Evolutionary conservation across 2,113 vertebrate species (phyloP).

Genomic region (Ailuropoda melanoleuca): DNA sequence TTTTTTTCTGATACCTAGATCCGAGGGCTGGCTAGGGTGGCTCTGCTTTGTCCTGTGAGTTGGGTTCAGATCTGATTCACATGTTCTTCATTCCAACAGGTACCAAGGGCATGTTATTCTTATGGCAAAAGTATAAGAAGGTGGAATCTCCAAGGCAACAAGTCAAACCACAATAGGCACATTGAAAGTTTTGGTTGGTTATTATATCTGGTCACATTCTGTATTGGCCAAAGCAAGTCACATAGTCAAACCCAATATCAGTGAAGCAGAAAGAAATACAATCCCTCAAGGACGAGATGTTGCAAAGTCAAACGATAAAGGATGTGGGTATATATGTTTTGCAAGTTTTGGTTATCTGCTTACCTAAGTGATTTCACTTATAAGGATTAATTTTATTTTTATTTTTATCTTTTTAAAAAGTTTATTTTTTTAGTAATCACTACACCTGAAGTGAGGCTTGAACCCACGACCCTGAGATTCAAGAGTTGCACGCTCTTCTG

Average conservation of each 20-base stretch:
- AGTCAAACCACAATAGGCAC: background rate
- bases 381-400: background rate
- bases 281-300: background rate
- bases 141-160: background rate
- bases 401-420: background rate
- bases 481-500: background rate
- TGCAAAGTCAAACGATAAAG: background rate
- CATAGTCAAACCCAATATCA: background rate
- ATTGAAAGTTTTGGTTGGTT: background rate
- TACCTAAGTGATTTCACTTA: background rate
- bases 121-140: background rate
- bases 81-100: background rate
- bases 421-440: background rate
- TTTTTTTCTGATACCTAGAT: background rate
- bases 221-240: background rate
- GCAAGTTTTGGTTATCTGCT: background rate
- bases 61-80: background rate
- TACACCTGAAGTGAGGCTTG: background rate
- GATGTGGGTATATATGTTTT: background rate
- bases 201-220: background rate
- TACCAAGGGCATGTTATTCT: background rate
- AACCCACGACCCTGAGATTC: background rate
- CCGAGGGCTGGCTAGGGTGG: background rate
- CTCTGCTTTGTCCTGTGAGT: background rate
- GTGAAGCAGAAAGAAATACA: background rate